These are phyloP conservation scores for Asarcornis scutulata DNA, from an alignment of 2,113 vertebrate genomes.

Conservation along the genomic window DNA sequence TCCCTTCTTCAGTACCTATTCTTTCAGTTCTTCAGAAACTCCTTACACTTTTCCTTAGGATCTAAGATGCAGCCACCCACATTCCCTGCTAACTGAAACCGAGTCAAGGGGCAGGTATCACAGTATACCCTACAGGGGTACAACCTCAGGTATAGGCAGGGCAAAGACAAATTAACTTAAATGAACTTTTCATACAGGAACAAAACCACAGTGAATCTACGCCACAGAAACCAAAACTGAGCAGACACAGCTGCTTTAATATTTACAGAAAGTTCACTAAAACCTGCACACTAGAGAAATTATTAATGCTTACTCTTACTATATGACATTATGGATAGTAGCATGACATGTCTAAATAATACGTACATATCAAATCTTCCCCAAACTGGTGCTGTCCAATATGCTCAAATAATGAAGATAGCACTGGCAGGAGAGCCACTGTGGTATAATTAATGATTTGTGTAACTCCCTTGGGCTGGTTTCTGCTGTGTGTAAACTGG, in stretches of 20 bases:
- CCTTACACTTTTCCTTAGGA: background rate
- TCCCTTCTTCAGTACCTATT: background rate
- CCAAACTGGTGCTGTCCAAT: slow-evolving; percentile 94
- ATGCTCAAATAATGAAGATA: slow-evolving; percentile 94
- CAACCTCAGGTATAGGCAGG: background rate
- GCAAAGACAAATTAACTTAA: background rate
- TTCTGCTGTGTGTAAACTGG: slow-evolving; percentile 92
- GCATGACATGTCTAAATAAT: background rate
- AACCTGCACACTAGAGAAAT: background rate
- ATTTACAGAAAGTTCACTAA: background rate
- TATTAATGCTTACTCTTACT: background rate
- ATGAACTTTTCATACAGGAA: background rate
- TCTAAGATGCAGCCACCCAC: background rate
- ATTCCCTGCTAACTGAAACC: background rate
- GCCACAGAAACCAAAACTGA: background rate
- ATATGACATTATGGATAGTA: background rate
- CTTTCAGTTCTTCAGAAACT: background rate
- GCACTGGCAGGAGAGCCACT: slow-evolving; percentile 89
- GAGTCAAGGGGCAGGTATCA: background rate
- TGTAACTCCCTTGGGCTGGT: slow-evolving; percentile 88
- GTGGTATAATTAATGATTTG: slow-evolving; percentile 99
- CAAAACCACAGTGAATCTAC: background rate
- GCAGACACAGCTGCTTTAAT: background rate
- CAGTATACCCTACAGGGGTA: background rate
- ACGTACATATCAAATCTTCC: slow-evolving; percentile 93